Percentiles rank a stretch among this genome's conserved stretches.
Evolutionary conservation across 2,113 vertebrate species (phyloP).

Genomic region (Aythya baeri): DNA sequence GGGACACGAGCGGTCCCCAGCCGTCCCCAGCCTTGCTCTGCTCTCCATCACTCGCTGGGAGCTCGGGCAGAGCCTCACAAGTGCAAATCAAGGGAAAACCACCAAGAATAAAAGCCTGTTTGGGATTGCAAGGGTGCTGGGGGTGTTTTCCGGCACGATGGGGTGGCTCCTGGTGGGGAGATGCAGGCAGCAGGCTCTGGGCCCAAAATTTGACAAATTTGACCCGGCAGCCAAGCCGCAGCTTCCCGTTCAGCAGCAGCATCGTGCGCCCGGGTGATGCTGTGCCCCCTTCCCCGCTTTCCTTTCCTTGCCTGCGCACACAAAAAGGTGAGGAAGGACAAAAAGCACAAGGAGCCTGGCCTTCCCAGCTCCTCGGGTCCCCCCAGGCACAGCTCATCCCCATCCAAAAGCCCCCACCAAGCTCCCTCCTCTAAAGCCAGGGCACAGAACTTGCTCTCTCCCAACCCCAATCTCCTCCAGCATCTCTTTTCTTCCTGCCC

Average conservation of each 20-base stretch:
- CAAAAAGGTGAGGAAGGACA: not conserved
- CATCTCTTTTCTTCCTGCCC: constrained; percentile 28
- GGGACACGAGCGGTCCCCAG: not conserved
- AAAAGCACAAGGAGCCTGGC: not conserved
- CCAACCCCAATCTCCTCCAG: constrained; percentile 6
- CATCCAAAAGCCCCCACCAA: rapidly evolving
- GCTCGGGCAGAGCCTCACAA: not conserved
- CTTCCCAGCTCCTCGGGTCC: not conserved
- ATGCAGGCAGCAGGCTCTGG: not conserved
- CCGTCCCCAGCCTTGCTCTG: not conserved
- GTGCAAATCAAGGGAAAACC: not conserved
- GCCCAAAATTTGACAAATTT: not conserved
- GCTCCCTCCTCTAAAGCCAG: not conserved
- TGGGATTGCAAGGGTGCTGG: not conserved
- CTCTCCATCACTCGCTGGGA: not conserved
- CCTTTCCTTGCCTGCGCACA: not conserved
- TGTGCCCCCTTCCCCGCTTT: not conserved
- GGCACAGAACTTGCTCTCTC: not conserved
- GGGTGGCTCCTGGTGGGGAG: not conserved
- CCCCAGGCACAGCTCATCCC: not conserved
- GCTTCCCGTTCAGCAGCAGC: constrained; percentile 36
- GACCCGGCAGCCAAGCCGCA: not conserved
- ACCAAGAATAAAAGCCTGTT: not conserved
- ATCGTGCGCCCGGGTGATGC: not conserved
- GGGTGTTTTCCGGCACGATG: not conserved